Evolutionary conservation across 2,113 vertebrate genomes (phyloP).

Genomic region (Condylura cristata): DNA sequence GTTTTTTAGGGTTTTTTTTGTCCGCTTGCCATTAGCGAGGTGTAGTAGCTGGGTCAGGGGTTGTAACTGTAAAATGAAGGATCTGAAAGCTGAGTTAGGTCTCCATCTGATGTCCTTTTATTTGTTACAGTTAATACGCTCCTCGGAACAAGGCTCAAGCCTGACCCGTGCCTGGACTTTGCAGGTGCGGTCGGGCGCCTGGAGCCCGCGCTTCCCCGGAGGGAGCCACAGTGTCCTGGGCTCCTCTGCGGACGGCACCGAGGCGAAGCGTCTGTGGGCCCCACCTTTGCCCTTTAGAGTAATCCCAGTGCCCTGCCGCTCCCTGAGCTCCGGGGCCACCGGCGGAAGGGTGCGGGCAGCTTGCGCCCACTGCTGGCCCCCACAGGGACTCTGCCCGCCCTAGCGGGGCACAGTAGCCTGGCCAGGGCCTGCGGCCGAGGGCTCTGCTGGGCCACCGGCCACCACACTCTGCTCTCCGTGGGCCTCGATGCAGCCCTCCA

Average conservation of each 20-base stretch:
- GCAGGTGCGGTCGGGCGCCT: background rate
- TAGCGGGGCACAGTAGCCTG: constrained; percentile 63
- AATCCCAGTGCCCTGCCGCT: background rate
- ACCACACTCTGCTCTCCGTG: constrained; percentile 90
- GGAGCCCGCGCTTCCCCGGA: background rate
- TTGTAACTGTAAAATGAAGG: background rate
- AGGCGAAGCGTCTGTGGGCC: background rate
- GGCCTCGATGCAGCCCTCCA: constrained; percentile 86
- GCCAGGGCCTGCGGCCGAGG: accelerated
- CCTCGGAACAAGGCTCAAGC: background rate
- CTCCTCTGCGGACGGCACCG: background rate
- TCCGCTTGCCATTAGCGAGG: background rate
- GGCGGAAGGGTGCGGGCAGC: background rate
- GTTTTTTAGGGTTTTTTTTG: background rate
- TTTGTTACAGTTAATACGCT: constrained; percentile 32
- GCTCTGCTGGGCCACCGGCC: constrained; percentile 74
- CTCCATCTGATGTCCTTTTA: constrained; percentile 48
- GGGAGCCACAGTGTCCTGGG: background rate
- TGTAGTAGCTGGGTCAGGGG: background rate
- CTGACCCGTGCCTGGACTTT: background rate
- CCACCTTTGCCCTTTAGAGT: background rate
- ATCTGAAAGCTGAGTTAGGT: background rate
- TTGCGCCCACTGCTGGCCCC: background rate
- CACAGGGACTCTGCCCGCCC: accelerated
- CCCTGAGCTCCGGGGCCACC: background rate